phyloP scores from a whole-genome alignment of 2,113 vertebrate species.

The Agapornis roseicollis region DNA sequence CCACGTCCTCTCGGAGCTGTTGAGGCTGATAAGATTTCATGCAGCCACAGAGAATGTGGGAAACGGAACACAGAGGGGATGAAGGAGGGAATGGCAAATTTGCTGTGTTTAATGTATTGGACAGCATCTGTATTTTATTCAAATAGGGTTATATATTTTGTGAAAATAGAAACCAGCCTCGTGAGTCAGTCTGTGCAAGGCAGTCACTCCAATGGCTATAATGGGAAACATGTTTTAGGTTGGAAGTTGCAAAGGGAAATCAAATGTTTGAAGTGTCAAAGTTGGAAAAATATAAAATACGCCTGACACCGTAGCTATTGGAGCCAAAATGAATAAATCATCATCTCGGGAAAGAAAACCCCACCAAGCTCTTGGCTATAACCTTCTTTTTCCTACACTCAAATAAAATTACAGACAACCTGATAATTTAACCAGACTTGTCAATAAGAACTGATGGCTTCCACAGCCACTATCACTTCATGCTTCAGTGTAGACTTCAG shows the following conservation, averaged over 20 bases:
- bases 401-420: conserved; percentile 76
- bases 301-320: conserved; percentile 70
- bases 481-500: conserved; percentile 30
- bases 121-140: conserved; percentile 79
- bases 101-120: conserved; percentile 65
- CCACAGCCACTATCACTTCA: conserved; percentile 66
- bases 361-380: conserved; percentile 75
- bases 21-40: conserved; percentile 57
- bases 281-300: conserved; percentile 73
- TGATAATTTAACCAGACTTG: conserved; percentile 79
- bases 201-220: conserved; percentile 71
- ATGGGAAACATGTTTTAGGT: conserved; percentile 75
- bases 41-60: conserved; percentile 28
- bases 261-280: conserved; percentile 77
- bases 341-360: conserved; percentile 73
- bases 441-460: conserved; percentile 73
- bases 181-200: conserved; percentile 68
- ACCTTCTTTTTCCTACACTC: conserved; percentile 72
- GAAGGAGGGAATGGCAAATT: conserved; percentile 66
- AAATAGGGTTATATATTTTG: conserved; percentile 76
- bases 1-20: not conserved
- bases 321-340: conserved; percentile 78
- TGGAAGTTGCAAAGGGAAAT: conserved; percentile 77
- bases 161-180: conserved; percentile 74
- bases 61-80: not conserved